A percentile compares a stretch with the other conserved stretches of the same genome.
phyloP scores from a whole-genome alignment of 2,888 invertebrate genomes.

The Heliconius charithonia region DNA sequence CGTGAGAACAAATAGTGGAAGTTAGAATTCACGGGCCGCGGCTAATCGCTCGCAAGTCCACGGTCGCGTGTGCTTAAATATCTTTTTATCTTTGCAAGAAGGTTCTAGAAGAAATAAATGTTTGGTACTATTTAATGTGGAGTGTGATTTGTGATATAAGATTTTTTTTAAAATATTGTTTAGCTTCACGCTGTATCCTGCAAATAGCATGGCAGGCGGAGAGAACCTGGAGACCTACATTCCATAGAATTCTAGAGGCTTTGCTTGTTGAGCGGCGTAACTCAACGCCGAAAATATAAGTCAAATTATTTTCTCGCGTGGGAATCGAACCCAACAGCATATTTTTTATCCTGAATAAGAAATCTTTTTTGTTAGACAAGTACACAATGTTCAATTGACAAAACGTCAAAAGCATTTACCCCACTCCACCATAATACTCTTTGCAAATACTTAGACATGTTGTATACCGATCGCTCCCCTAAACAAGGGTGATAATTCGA shows the following conservation, averaged over 20 bases:
- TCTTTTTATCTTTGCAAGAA: background rate
- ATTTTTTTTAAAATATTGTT: background rate
- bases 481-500: conserved; percentile 37
- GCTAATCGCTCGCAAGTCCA: conserved; percentile 32
- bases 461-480: conserved; percentile 23
- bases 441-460: conserved; percentile 14
- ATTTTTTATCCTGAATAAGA: too few relatives aligned
- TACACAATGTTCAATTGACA: background rate
- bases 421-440: background rate
- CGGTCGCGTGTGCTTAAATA: conserved; percentile 33
- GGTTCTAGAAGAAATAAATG: conserved; percentile 1
- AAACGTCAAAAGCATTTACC: background rate
- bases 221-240: too few relatives aligned
- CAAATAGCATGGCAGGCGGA: too few relatives aligned
- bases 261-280: too few relatives aligned
- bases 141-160: background rate
- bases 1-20: conserved; percentile 33
- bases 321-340: too few relatives aligned
- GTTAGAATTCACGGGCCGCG: conserved; percentile 23
- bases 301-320: too few relatives aligned
- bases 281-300: background rate
- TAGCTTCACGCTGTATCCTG: too few relatives aligned
- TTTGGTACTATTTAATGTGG: background rate
- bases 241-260: too few relatives aligned
- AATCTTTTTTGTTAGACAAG: background rate